Percentiles rank a stretch among this genome's conserved stretches.
These are phyloP conservation scores for Mormyrus proboscirostris DNA, from an alignment of 2,797 vertebrate species.

Conservation along the genomic window DNA sequence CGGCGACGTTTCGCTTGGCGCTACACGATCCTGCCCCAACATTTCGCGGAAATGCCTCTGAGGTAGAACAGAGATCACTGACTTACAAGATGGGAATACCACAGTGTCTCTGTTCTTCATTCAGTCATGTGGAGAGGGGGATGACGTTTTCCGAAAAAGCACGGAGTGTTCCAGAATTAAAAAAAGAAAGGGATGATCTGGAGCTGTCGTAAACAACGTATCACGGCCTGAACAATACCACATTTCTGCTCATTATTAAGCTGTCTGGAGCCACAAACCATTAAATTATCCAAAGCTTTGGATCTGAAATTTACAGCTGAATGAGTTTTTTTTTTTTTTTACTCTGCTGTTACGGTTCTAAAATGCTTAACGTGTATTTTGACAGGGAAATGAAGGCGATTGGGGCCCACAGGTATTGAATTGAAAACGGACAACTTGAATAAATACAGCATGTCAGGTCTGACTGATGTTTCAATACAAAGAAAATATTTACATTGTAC, in stretches of 20 bases:
- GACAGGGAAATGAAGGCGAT: neutral
- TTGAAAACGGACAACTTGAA: neutral
- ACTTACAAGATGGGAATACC: neutral
- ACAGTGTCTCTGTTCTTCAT: neutral
- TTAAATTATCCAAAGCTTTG: neutral
- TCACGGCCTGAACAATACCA: neutral
- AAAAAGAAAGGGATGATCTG: conserved; percentile 1
- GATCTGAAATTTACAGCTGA: neutral
- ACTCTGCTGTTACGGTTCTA: conserved; percentile 10
- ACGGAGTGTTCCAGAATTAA: neutral
- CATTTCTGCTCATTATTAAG: conserved; percentile 15
- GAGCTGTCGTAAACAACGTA: neutral
- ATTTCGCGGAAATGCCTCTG: neutral
- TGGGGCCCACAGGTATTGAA: neutral
- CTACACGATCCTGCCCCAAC: neutral
- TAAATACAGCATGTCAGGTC: neutral
- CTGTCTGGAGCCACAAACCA: neutral
- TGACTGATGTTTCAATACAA: conserved; percentile 13
- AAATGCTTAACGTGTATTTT: conserved; percentile 11
- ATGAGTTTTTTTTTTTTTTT: neutral
- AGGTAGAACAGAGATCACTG: neutral
- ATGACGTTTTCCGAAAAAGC: neutral
- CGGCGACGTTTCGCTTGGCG: neutral
- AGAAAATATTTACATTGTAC: conserved; percentile 2
- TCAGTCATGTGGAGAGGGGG: neutral